Base-by-base conservation (phyloP, 2,888 invertebrate species). In the Melikaiella ostensackeni region DNA sequence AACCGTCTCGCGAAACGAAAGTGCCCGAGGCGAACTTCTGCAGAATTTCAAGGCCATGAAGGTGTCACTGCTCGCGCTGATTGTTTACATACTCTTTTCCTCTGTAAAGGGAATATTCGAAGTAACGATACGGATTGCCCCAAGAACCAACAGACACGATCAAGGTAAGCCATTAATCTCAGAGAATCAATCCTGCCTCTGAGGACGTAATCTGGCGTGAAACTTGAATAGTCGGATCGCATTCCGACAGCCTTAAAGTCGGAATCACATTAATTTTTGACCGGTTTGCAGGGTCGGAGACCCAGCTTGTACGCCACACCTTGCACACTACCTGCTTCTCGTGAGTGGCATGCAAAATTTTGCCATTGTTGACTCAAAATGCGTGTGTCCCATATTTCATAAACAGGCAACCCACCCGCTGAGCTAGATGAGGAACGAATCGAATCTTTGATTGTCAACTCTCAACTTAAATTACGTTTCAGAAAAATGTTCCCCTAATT, bases 331-430 rank as follows among this genome's bases (percentile, higher is more conserved):
- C 79, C 57, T 75, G 46, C 74, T 62, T 76, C 76, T 74, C 77
- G 57, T 79, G 81, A 75, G 70, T 77, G 80, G 85, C 86, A 84
- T 87, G 83, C 85, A 79, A 85, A 86, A 87, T 87, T 83, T 79
- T 74, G 61, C 80, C 74, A 83, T 83, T 85, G 87, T 85, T 82
- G 75, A 74, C 27, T 57, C 76, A 73, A 77, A 75, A 75, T 75
- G 80, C 82, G 81, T 73, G 80, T 77, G 80, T 83, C 79, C 80
- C 81, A 79, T 84, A 80, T 80, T 79, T 83, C 81, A 84, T 81
- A 82, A 81, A 80, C 79, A 83, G 57, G 5, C 57, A 11, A 9
- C 57, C 57, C 57, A 57, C 57, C 57, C 57, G 63, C 73, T 57
- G 57, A 24, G 57, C 24, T 24, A 24, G 24, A 1, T 5, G 8